Conservation (phyloP, 2,797 vertebrate species). For the Acanthopagrus latus region DNA sequence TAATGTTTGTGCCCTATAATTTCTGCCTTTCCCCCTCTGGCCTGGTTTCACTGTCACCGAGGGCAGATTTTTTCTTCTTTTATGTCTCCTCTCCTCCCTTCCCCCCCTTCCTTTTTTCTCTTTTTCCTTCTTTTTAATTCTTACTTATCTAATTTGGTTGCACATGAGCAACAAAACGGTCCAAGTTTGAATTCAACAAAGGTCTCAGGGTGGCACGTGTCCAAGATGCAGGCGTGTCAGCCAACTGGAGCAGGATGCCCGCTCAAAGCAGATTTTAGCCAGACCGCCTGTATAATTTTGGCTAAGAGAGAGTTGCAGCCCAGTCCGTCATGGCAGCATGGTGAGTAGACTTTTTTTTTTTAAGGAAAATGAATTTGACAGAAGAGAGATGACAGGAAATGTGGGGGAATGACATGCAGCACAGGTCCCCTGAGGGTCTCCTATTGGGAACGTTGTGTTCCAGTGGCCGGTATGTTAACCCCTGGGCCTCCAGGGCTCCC, state of each 20-base stretch:
- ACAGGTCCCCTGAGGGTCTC: conserved; percentile 17
- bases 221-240: conserved; percentile 18
- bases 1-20: conserved; percentile 74
- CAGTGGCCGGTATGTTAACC: not conserved
- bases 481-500: not conserved
- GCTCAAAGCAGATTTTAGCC: conserved; percentile 22
- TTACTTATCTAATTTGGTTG: conserved; percentile 42
- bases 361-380: conserved; percentile 13
- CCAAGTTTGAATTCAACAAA: conserved; percentile 39
- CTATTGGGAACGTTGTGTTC: conserved; percentile 21
- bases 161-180: conserved; percentile 29
- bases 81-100: conserved; percentile 17
- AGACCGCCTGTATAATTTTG: conserved; percentile 30
- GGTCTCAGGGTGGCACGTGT: not conserved
- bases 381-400: conserved; percentile 47
- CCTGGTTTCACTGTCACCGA: conserved; percentile 51
- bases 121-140: conserved; percentile 58
- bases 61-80: conserved; percentile 50
- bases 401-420: conserved; percentile 24
- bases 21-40: conserved; percentile 69
- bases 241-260: conserved; percentile 36
- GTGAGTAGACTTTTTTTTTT: not conserved
- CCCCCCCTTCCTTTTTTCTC: not conserved
- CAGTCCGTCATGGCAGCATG: not conserved
- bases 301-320: conserved; percentile 12